A percentile compares a stretch with the other conserved stretches of the same genome.
Conservation (phyloP, 1,140 invertebrate species). For the Lerema accius region DNA sequence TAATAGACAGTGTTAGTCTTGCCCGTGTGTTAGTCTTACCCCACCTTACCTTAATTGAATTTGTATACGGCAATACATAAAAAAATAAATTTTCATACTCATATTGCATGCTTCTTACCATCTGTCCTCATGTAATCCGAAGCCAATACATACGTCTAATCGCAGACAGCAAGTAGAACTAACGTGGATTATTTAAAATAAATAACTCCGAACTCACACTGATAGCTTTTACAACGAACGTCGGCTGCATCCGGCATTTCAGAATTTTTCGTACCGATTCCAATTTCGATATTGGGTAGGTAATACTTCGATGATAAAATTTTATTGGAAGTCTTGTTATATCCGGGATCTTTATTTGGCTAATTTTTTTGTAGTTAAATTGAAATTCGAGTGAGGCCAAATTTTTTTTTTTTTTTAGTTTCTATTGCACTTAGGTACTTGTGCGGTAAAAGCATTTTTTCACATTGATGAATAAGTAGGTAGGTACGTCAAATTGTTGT, state of each 20-base stretch:
- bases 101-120: slow-evolving; percentile 27
- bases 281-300: neutral
- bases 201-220: slow-evolving; percentile 48
- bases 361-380: no score
- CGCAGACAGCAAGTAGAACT: slow-evolving; percentile 50
- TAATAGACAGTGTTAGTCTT: no score
- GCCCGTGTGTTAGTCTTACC: no score
- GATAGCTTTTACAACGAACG: slow-evolving; percentile 49
- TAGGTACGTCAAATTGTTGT: no score
- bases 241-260: slow-evolving; percentile 31
- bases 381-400: no score
- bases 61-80: no score
- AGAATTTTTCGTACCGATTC: neutral
- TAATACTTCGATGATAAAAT: neutral
- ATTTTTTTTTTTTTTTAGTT: no score
- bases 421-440: no score
- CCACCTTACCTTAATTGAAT: no score
- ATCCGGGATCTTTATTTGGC: no score
- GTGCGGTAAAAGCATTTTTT: no score
- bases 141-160: slow-evolving; percentile 50
- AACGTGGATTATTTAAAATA: slow-evolving; percentile 61
- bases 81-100: neutral
- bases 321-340: neutral
- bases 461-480: no score
- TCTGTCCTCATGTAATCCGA: slow-evolving; percentile 44